Evolutionary conservation across 2,888 invertebrate genomes (phyloP).

Genomic region (Eupithecia subfuscata): DNA sequence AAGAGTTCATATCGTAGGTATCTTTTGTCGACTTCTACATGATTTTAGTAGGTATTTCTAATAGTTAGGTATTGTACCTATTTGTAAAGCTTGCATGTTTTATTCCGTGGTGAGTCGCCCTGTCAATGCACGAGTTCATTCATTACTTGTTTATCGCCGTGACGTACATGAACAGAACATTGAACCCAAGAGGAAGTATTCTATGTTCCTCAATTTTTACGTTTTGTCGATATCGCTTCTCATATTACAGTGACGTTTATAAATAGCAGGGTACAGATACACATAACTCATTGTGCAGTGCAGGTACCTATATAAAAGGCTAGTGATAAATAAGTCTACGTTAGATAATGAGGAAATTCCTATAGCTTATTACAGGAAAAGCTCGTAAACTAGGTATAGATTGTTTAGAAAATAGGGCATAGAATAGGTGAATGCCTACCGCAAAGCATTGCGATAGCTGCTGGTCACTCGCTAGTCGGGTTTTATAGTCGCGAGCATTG

Average conservation of each 20-base stretch:
- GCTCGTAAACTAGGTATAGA: slow-evolving; percentile 22
- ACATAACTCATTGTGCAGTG: background rate
- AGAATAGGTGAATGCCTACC: slow-evolving; percentile 40
- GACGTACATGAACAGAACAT: slow-evolving; percentile 73
- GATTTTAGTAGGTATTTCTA: background rate
- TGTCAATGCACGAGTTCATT: slow-evolving; percentile 76
- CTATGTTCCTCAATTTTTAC: slow-evolving; percentile 73
- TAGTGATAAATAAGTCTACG: background rate
- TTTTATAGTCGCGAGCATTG: slow-evolving; percentile 75
- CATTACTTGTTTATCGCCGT: slow-evolving; percentile 76
- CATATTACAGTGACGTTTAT: slow-evolving; percentile 47
- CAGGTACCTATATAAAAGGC: background rate
- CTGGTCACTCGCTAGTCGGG: slow-evolving; percentile 66
- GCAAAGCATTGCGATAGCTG: slow-evolving; percentile 52
- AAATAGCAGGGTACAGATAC: slow-evolving; percentile 38
- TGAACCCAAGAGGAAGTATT: slow-evolving; percentile 81
- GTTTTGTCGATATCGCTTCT: slow-evolving; percentile 57
- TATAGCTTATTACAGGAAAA: slow-evolving; percentile 25
- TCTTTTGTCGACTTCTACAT: background rate
- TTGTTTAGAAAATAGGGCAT: slow-evolving; percentile 38
- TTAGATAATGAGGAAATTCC: slow-evolving; percentile 8
- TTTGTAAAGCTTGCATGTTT: slow-evolving; percentile 50
- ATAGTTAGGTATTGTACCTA: slow-evolving; percentile 10
- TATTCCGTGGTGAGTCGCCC: slow-evolving; percentile 73
- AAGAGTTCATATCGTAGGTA: background rate